Percentiles rank a stretch among this genome's conserved stretches.
These are phyloP conservation scores for Phrynocephalus guinanensis DNA, from an alignment of 2,797 vertebrate genomes.

Conservation along the genomic window DNA sequence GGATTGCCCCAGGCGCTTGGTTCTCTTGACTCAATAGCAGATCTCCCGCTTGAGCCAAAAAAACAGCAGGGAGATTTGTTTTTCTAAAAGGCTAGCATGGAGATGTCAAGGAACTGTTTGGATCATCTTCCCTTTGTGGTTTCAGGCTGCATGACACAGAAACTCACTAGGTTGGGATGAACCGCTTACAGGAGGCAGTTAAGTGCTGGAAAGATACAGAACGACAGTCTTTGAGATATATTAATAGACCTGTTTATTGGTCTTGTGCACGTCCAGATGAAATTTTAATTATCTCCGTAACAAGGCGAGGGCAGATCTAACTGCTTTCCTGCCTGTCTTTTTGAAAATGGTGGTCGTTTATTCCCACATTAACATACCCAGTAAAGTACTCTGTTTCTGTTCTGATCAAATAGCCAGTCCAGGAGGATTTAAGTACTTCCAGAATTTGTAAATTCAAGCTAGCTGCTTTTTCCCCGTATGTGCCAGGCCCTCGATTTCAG, in stretches of 20 bases:
- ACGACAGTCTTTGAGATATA: constrained; percentile 2
- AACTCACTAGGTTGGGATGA: accelerated
- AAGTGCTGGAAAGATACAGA: background rate
- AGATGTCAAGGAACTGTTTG: too few relatives aligned
- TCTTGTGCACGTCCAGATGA: background rate
- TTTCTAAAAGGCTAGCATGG: background rate
- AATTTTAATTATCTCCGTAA: constrained; percentile 42
- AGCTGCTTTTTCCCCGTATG: too few relatives aligned
- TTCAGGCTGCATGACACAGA: background rate
- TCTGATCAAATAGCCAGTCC: background rate
- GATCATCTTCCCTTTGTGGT: background rate
- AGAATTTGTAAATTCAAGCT: background rate
- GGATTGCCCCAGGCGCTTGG: too few relatives aligned
- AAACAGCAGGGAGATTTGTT: background rate
- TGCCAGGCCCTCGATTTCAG: background rate
- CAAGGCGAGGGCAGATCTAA: background rate
- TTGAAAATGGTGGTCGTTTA: background rate
- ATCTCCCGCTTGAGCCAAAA: too few relatives aligned
- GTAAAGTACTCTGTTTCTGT: background rate
- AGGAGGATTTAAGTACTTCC: background rate
- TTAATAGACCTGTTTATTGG: constrained; percentile 37
- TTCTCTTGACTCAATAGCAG: too few relatives aligned
- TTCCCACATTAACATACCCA: constrained; percentile 5
- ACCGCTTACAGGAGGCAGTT: background rate
- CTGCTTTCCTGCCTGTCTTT: constrained; percentile 3